Evolutionary conservation across 2,888 invertebrate genomes (phyloP).

Genomic region (Plebejus melissa): DNA sequence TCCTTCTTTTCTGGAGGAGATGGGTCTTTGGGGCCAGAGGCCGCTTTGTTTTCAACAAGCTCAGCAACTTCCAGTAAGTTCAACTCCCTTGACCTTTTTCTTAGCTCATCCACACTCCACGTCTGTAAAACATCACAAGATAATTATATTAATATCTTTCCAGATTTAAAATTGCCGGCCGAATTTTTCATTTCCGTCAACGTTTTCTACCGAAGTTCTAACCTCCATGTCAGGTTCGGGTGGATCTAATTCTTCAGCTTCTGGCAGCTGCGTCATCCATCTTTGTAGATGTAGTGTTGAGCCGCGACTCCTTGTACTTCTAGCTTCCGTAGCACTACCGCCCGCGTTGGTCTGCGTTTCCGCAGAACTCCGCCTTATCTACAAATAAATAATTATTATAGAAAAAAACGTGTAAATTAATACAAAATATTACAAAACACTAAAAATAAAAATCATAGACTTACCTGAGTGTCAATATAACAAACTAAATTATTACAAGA

Average conservation of each 20-base stretch:
- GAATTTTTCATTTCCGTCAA: neutral
- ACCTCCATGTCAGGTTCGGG: slow-evolving; percentile 80
- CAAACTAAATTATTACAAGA: neutral
- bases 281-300: slow-evolving; percentile 87
- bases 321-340: slow-evolving; percentile 61
- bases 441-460: neutral
- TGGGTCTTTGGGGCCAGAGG: slow-evolving; percentile 52
- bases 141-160: slow-evolving; percentile 11
- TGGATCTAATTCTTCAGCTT: slow-evolving; percentile 75
- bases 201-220: slow-evolving; percentile 17
- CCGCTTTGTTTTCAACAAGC: slow-evolving; percentile 49
- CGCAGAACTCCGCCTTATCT: slow-evolving; percentile 69
- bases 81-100: slow-evolving; percentile 84
- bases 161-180: neutral
- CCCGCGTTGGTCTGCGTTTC: slow-evolving; percentile 68
- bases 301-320: slow-evolving; percentile 81
- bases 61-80: slow-evolving; percentile 78
- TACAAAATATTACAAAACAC: neutral
- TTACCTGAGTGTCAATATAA: slow-evolving; percentile 4
- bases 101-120: slow-evolving; percentile 86
- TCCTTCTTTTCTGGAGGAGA: slow-evolving; percentile 71
- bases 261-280: slow-evolving; percentile 89
- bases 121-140: slow-evolving; percentile 47
- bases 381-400: slow-evolving; percentile 33
- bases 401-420: neutral